Percentiles rank a stretch among this genome's conserved stretches.
phyloP scores from a whole-genome alignment of 2,888 invertebrate genomes.

The Parthenolecanium corni region DNA sequence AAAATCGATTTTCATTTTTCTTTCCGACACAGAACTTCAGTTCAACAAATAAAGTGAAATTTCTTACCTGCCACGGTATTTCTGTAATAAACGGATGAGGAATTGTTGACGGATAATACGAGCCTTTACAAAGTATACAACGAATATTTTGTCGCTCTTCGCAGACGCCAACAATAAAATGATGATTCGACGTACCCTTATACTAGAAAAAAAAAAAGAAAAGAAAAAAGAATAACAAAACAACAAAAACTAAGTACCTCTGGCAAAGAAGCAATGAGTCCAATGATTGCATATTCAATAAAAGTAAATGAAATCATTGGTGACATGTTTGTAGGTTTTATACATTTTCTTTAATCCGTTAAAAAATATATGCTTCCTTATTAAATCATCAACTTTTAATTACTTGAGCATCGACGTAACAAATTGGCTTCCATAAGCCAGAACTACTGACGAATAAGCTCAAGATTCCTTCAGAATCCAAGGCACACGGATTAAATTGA shows the following conservation, averaged over 20 bases:
- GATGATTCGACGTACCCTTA: constrained; percentile 58
- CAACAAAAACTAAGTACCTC: too few species aligned
- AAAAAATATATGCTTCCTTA: too few species aligned
- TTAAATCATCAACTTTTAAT: too few species aligned
- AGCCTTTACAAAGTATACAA: constrained; percentile 79
- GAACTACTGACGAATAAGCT: constrained; percentile 46
- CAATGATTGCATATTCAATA: too few species aligned
- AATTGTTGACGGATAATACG: constrained; percentile 70
- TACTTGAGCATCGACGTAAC: constrained; percentile 61
- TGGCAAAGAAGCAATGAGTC: too few species aligned
- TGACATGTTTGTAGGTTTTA: too few species aligned
- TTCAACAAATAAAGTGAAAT: constrained; percentile 5
- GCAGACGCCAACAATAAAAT: constrained; percentile 63
- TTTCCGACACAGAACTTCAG: too few species aligned
- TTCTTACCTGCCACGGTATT: constrained; percentile 52
- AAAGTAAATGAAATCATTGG: too few species aligned
- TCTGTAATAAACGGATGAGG: constrained; percentile 75
- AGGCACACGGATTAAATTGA: constrained; percentile 62
- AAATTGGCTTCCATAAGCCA: constrained; percentile 68
- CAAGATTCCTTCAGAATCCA: constrained; percentile 67
- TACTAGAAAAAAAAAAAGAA: constrained; percentile 39
- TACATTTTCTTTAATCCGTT: too few species aligned
- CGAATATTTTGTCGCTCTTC: constrained; percentile 67
- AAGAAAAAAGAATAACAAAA: too few species aligned
- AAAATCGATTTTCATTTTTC: too few species aligned